Percentiles rank a stretch among this genome's conserved stretches.
Evolutionary conservation across 1,140 invertebrate genomes (phyloP).

Genomic region (Alviniconcha marisindica): DNA sequence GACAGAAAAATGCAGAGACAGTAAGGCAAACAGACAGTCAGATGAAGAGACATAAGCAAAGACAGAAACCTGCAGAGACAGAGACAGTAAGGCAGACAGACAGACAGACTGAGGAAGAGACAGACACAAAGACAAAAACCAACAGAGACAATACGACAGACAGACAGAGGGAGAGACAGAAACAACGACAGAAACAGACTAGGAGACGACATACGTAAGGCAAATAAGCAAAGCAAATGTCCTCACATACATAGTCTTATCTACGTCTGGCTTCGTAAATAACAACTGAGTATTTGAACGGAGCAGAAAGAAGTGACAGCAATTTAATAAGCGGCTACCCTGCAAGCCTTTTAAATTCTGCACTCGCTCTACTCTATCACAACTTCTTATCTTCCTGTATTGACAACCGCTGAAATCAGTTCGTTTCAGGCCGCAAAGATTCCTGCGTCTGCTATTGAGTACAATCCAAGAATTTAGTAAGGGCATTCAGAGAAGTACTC

Average conservation of each 20-base stretch:
- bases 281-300: background rate
- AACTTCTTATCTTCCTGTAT: no score
- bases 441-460: no score
- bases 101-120: background rate
- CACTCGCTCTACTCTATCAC: no score
- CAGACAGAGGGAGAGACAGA: background rate
- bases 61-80: background rate
- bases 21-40: background rate
- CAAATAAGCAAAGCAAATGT: no score
- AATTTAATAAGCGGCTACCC: no score
- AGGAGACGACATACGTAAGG: background rate
- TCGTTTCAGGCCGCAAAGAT: background rate
- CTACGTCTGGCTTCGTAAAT: background rate
- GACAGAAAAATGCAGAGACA: background rate
- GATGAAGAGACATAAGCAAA: background rate
- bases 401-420: no score
- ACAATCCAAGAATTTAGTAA: no score
- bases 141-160: background rate
- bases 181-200: background rate
- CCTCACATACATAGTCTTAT: no score
- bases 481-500: no score
- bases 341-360: no score
- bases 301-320: background rate
- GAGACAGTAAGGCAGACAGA: background rate
- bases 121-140: background rate